Evolutionary conservation across 2,113 vertebrate genomes (phyloP), one percentile per base, ranked within the genome.

Genomic region (Stigmatopora nigra): DNA sequence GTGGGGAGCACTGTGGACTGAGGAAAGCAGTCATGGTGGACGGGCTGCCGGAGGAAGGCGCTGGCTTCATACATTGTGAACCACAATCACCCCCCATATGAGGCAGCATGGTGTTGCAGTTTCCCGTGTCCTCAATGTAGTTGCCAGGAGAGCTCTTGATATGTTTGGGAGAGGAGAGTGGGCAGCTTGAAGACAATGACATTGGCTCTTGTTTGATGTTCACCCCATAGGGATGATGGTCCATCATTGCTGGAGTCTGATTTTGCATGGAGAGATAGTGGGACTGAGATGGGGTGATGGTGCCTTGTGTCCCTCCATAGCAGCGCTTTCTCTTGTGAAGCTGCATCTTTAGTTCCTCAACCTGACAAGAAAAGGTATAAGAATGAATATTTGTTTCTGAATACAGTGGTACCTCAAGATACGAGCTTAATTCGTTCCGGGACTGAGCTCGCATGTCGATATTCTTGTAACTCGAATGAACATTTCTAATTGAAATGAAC

Each of bases 341-440:
- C 76, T 99, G 95, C 92, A 98, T 89, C 67, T 94, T 87, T 49
- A 99, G 83, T 84, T 98, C 95, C 25, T 99, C 97, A 69, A 99
- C 95, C 73, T 99, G 88, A 45, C 17, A 61, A 56, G 44, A 3
- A 64, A 0, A 25, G 35, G 17, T 41, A 69, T 20, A 63, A 12
- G 47, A 60, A 16, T 4, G 10, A 45, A 55, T 4, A 1, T 57
- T 9, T 44, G n/a, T n/a, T n/a, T n/a, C n/a, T n/a, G n/a, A n/a
- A n/a, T n/a, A n/a, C n/a, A n/a, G n/a, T n/a, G n/a, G n/a, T n/a
- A n/a, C n/a, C n/a, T n/a, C n/a, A n/a, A n/a, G n/a, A n/a, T n/a
- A n/a, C n/a, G n/a, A n/a, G n/a, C n/a, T n/a, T n/a, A n/a, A n/a
- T n/a, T n/a, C n/a, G n/a, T n/a, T n/a, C n/a, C n/a, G n/a, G n/a